phyloP scores from a whole-genome alignment of 2,888 invertebrate genomes.

The Xestia ashworthii region DNA sequence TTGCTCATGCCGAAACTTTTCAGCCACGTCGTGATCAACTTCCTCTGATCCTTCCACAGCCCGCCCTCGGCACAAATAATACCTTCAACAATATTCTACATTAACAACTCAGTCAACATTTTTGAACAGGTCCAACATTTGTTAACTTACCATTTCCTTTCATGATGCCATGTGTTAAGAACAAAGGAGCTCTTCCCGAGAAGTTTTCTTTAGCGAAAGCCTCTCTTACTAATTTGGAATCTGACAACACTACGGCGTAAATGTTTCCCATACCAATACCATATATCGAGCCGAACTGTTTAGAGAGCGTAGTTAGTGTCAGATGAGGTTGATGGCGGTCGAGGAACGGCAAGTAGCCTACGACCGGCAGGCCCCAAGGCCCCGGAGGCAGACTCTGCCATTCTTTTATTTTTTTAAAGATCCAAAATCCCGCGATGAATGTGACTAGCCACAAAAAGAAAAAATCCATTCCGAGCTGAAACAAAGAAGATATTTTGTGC shows the following conservation, averaged over 20 bases:
- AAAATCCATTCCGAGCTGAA: constrained; percentile 76
- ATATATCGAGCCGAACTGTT: constrained; percentile 94
- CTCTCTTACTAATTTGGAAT: constrained; percentile 93
- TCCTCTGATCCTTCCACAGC: constrained; percentile 95
- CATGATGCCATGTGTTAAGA: constrained; percentile 96
- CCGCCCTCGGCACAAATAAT: constrained; percentile 95
- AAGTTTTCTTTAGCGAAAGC: constrained; percentile 93
- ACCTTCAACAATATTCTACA: constrained; percentile 88
- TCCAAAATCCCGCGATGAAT: constrained; percentile 79
- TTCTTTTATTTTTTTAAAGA: constrained; percentile 81
- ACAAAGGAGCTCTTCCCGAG: constrained; percentile 95
- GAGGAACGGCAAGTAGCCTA: constrained; percentile 95
- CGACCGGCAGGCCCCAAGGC: constrained; percentile 94
- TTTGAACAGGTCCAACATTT: background rate
- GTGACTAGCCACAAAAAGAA: constrained; percentile 76
- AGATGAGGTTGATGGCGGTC: constrained; percentile 93
- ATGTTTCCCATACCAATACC: constrained; percentile 94
- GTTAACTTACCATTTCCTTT: constrained; percentile 94
- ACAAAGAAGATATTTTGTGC: constrained; percentile 61
- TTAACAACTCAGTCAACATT: background rate
- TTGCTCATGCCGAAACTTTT: constrained; percentile 94
- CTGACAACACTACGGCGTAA: constrained; percentile 94
- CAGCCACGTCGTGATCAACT: constrained; percentile 93
- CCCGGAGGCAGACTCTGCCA: constrained; percentile 93
- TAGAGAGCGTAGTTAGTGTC: constrained; percentile 92